Evolutionary conservation across 64 coral and sea anemone species (phyloP).

Genomic region (Stichodactyla helianthus): DNA sequence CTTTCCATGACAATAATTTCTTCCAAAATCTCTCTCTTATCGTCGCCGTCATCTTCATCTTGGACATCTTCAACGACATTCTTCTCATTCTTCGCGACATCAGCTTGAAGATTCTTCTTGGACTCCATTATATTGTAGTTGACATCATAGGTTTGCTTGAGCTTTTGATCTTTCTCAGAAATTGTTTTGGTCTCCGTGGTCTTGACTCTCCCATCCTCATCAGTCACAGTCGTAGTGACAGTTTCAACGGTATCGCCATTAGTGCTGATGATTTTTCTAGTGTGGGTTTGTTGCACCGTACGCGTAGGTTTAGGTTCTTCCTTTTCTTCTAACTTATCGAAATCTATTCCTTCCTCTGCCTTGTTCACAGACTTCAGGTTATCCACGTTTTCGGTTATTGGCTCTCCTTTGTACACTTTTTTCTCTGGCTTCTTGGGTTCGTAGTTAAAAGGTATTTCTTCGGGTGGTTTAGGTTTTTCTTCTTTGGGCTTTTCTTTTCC

Average conservation of each 20-base stretch:
- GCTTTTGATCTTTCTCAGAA: not conserved
- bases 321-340: not conserved
- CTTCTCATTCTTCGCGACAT: not conserved
- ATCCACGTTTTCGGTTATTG: not conserved
- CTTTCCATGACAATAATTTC: constrained; percentile 10
- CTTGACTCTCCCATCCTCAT: not conserved
- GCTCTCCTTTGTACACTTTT: not conserved
- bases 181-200: not conserved
- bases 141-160: not conserved
- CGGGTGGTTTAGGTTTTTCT: not conserved
- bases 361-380: not conserved
- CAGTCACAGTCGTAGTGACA: not conserved
- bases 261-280: not conserved
- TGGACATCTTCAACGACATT: not conserved
- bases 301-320: not conserved
- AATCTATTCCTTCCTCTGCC: not conserved
- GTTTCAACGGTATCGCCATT: constrained; percentile 10
- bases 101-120: not conserved
- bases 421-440: not conserved
- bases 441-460: not conserved
- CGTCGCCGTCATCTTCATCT: not conserved
- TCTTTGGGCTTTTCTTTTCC: constrained; percentile 4
- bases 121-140: not conserved
- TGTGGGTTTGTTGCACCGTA: not conserved
- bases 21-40: not conserved